Percentiles rank a stretch among this genome's conserved stretches.
Conservation (phyloP, 1,140 invertebrate species). For the Vanessa atalanta region DNA sequence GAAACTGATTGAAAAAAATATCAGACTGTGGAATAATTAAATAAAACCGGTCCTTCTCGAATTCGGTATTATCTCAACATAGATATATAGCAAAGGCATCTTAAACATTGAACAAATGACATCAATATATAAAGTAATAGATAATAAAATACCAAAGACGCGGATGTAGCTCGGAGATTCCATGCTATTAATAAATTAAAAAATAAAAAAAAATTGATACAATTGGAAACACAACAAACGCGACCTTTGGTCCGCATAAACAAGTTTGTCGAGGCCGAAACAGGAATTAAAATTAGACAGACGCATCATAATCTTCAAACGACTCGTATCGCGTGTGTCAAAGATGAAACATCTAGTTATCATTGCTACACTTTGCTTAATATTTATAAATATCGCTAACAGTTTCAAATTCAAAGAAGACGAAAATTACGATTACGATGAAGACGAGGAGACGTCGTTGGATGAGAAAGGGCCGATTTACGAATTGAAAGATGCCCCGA, state of each 20-base stretch:
- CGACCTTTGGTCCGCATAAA: conserved; percentile 37
- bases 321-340: conserved; percentile 34
- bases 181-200: neutral
- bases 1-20: too few species aligned
- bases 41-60: too few species aligned
- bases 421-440: conserved; percentile 37
- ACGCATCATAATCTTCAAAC: conserved; percentile 34
- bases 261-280: conserved; percentile 39
- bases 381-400: conserved; percentile 26
- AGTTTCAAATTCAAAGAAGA: conserved; percentile 34
- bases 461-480: conserved; percentile 43
- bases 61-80: too few species aligned
- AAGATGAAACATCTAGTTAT: conserved; percentile 46
- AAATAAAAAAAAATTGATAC: conserved; percentile 3
- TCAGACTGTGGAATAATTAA: too few species aligned
- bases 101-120: too few species aligned
- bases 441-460: conserved; percentile 29
- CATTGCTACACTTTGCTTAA: conserved; percentile 28
- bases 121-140: too few species aligned
- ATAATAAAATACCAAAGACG: too few species aligned
- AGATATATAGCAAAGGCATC: too few species aligned
- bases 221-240: conserved; percentile 12
- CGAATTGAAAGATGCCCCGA: conserved; percentile 52
- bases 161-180: too few species aligned
- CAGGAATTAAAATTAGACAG: conserved; percentile 28